Percentiles rank a stretch among this genome's conserved stretches.
Evolutionary conservation across 1,140 invertebrate genomes (phyloP).

Genomic region (Rhynchophorus ferrugineus): DNA sequence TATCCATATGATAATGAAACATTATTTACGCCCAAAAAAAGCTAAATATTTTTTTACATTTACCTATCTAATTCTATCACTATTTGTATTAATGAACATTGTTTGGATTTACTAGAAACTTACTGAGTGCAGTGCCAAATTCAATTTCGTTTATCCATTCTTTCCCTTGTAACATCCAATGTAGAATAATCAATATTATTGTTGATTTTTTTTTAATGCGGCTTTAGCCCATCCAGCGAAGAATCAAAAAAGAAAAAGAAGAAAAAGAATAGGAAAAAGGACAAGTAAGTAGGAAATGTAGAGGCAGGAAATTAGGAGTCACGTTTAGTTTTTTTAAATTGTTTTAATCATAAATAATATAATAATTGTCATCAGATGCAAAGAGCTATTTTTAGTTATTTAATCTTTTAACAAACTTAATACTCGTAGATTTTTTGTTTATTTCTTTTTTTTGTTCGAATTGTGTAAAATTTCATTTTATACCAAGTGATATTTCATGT

Average conservation of each 20-base stretch:
- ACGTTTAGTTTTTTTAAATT: constrained; percentile 4
- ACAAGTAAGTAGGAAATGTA: constrained; percentile 46
- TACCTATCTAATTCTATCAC: too few species aligned
- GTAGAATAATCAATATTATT: too few species aligned
- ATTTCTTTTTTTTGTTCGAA: not conserved
- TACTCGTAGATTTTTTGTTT: not conserved
- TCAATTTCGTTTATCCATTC: too few species aligned
- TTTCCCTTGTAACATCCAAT: too few species aligned
- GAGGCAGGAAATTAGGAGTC: not conserved
- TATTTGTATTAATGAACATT: too few species aligned
- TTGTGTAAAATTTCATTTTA: not conserved
- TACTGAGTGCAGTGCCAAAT: too few species aligned
- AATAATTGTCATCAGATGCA: too few species aligned
- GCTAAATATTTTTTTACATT: too few species aligned
- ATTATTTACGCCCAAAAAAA: too few species aligned
- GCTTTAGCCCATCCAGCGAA: constrained; percentile 48
- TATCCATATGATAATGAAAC: too few species aligned
- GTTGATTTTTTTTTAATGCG: constrained; percentile 25
- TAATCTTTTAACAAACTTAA: not conserved
- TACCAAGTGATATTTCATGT: constrained; percentile 24
- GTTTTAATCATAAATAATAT: not conserved
- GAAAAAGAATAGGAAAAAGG: constrained; percentile 60
- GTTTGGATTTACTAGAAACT: too few species aligned
- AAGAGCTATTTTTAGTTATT: constrained; percentile 1
- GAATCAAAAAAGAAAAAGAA: constrained; percentile 62